Evolutionary conservation across 2,113 vertebrate species (phyloP).

Genomic region (Leptocoma aspasia): DNA sequence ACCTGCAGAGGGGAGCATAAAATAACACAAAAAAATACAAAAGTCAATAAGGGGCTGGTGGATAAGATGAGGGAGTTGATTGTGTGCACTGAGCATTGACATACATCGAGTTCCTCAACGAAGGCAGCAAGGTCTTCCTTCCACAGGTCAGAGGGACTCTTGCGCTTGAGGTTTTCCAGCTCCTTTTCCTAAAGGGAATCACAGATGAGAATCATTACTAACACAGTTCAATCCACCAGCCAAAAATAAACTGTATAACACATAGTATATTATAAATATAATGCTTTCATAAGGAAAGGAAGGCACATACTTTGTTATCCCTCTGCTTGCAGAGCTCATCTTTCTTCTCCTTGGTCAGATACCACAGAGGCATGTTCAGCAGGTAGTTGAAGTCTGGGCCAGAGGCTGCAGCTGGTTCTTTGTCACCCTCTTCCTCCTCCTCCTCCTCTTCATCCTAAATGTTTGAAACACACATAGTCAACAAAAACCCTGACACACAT

Average conservation of each 20-base stretch:
- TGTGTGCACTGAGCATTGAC: not conserved
- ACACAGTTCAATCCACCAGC: not conserved
- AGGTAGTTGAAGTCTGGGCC: conserved; percentile 96
- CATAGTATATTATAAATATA: not conserved
- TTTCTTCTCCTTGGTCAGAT: conserved; percentile 94
- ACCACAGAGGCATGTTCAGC: conserved; percentile 97
- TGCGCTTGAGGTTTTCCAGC: conserved; percentile 81
- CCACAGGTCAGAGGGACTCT: conserved; percentile 85
- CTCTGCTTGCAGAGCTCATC: conserved; percentile 92
- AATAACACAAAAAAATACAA: not conserved
- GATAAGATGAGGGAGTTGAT: not conserved
- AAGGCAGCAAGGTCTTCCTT: conserved; percentile 89
- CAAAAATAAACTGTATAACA: not conserved
- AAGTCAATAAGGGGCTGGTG: not conserved
- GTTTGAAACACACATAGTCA: not conserved
- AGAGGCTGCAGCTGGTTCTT: conserved; percentile 41
- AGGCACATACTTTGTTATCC: conserved; percentile 81
- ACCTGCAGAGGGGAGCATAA: conserved; percentile 31
- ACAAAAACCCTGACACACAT: not conserved
- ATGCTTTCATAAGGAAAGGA: not conserved
- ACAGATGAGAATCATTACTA: not conserved
- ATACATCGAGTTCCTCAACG: conserved; percentile 86
- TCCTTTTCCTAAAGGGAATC: conserved; percentile 73
- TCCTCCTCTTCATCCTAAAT: conserved; percentile 54
- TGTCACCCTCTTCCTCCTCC: conserved; percentile 63